Evolutionary conservation across 2,797 vertebrate species (phyloP).

Genomic region (Telmatherina bonti): DNA sequence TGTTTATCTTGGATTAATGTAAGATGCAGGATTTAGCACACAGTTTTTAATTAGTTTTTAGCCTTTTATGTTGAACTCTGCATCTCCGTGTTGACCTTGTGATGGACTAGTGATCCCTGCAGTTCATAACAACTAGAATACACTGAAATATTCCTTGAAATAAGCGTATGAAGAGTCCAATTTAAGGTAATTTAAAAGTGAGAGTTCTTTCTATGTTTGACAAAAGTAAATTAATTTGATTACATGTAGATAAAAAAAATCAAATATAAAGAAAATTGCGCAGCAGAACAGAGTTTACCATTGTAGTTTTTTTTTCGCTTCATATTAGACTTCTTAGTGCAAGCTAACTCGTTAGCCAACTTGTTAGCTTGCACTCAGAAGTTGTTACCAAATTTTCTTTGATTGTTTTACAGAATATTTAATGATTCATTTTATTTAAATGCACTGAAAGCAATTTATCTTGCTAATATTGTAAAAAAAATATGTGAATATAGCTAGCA

Average conservation of each 20-base stretch:
- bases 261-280: not conserved
- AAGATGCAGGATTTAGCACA: conserved; percentile 4
- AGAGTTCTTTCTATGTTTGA: not conserved
- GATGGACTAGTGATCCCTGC: no score
- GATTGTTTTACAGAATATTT: not conserved
- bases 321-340: not conserved
- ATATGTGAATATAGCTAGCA: not conserved
- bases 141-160: not conserved
- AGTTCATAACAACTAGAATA: not conserved
- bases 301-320: not conserved
- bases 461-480: not conserved
- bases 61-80: not conserved
- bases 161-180: not conserved
- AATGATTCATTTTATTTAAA: not conserved
- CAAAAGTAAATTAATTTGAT: not conserved
- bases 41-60: not conserved
- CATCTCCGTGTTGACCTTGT: no score
- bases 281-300: not conserved
- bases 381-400: not conserved
- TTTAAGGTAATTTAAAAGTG: not conserved
- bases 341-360: no score
- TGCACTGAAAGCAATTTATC: not conserved
- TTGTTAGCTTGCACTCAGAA: not conserved
- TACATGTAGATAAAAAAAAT: not conserved
- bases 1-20: conserved; percentile 1